Evolutionary conservation across 1,140 invertebrate species (phyloP), one percentile per base, ranked within the genome.

Genomic region (Euschistus heros): DNA sequence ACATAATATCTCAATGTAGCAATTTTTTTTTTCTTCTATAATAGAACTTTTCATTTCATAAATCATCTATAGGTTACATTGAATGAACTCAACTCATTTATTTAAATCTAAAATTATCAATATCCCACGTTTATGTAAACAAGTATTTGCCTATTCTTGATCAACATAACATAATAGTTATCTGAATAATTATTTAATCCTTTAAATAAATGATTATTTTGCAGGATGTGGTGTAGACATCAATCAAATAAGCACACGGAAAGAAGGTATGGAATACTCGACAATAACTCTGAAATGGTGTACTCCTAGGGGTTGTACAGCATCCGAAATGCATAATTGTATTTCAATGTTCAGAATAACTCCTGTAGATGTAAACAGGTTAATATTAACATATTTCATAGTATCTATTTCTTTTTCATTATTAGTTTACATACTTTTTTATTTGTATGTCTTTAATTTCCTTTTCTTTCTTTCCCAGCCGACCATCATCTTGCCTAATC

Each of bases 261-360:
- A 85, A 70, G 84, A 87, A 73, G 84, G 84, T 42, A 77, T 80
- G 71, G 84, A 84, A 18, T 86, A 86, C 61, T 81, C 86, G 67
- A 87, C 86, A 0, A 86, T 95, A 0, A 94, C 92, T 0, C 78
- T 97, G 7, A 94, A 96, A 71, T 98, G 94, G 94, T 96, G 93
- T 75, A 97, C 94, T 13, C 94, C 94, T 0, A 82, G 93, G 44
- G 89, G 88, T 42, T 86, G 87, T 63, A 88, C 86, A 70, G 87
- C 82, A 63, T 83, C 80, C 50, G 89, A 85, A 75, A 82, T 82
- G 74, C 92, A 86, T 75, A 88, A 87, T 71, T 92, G 87, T 70
- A 85, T 85, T 57, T 86, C 85, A 0, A 87, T 94, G 74, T 88
- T 89, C 75, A 80, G 94, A 67, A 93, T 97, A 14, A 97, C 94